Conservation (phyloP, 2,888 invertebrate species). For the Drosophila meridiana region DNA sequence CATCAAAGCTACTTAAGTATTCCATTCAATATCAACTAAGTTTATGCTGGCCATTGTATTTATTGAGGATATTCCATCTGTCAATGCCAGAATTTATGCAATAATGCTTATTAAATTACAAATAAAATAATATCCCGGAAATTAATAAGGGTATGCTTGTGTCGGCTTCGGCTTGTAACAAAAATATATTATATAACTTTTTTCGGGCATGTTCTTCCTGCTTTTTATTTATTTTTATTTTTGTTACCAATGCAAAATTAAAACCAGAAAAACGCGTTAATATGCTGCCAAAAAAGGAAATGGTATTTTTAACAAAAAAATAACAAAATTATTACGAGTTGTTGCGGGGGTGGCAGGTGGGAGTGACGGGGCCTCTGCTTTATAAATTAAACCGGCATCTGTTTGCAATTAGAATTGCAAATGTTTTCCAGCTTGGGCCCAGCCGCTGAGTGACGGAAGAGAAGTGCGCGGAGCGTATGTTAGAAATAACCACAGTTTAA, state of each 20-base stretch:
- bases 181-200: conserved; percentile 11
- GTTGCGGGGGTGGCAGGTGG: background rate
- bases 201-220: conserved; percentile 54
- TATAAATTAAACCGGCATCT: conserved; percentile 59
- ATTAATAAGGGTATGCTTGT: conserved; percentile 23
- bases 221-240: conserved; percentile 16
- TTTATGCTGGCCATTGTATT: background rate
- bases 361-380: conserved; percentile 1
- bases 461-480: conserved; percentile 27
- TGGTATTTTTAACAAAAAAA: conserved; percentile 29
- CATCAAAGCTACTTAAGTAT: background rate
- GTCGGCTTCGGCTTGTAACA: conserved; percentile 16
- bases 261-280: conserved; percentile 73
- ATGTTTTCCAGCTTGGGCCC: conserved; percentile 33
- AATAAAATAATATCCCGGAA: background rate
- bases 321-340: conserved; percentile 28
- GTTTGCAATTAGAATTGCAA: conserved; percentile 76
- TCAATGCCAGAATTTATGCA: conserved; percentile 13
- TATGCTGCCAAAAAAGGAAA: conserved; percentile 42
- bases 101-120: background rate
- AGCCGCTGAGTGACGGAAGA: background rate
- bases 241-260: conserved; percentile 54
- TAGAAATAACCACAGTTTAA: conserved; percentile 64
- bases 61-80: background rate
- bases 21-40: background rate